These are phyloP conservation scores for Barnardius zonarius DNA, from an alignment of 2,113 vertebrate species.

Conservation along the genomic window DNA sequence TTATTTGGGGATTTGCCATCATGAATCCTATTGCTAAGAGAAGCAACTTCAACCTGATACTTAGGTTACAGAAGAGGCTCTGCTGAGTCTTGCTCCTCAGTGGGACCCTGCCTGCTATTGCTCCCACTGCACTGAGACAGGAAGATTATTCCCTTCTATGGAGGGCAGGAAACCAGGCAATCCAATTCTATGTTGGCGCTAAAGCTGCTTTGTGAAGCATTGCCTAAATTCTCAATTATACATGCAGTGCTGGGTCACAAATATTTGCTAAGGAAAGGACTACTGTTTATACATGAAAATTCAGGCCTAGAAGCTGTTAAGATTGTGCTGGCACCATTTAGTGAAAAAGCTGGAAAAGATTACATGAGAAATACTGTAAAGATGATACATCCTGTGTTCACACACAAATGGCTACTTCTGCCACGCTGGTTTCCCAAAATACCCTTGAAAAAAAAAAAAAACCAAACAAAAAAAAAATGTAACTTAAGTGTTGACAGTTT, in stretches of 20 bases:
- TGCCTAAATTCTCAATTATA: not conserved
- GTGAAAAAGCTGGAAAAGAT: not conserved
- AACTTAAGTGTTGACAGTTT: not conserved
- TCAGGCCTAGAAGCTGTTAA: not conserved
- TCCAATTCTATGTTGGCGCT: not conserved
- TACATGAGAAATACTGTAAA: not conserved
- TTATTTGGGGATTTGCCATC: not conserved
- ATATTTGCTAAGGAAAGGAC: not conserved
- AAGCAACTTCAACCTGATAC: not conserved
- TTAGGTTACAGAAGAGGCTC: not conserved
- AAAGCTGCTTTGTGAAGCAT: not conserved
- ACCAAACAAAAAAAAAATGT: not conserved
- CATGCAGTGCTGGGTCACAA: not conserved
- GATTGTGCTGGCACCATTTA: not conserved
- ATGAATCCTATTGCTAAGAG: not conserved
- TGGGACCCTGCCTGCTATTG: not conserved
- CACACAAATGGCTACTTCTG: not conserved
- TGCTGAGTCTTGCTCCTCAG: not conserved
- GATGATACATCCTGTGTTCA: accelerated
- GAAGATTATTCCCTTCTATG: accelerated
- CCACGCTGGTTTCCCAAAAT: not conserved
- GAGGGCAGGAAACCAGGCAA: not conserved
- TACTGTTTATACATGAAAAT: not conserved
- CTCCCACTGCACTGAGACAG: not conserved
- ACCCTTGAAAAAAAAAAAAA: not conserved